These are phyloP conservation scores for Etheostoma cragini DNA, from an alignment of 2,113 vertebrate species.

Conservation along the genomic window DNA sequence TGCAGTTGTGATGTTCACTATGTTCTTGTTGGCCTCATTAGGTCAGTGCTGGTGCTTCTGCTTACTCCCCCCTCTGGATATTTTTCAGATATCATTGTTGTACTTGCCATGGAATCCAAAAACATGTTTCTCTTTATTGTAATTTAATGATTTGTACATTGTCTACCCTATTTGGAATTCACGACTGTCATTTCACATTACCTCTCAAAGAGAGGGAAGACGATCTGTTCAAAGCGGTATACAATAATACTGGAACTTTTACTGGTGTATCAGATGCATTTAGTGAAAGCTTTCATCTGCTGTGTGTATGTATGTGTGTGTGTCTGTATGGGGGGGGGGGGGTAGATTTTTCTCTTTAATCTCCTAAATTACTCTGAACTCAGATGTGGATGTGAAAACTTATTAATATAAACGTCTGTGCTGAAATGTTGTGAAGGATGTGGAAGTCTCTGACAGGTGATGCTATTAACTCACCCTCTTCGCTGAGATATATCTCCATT, in stretches of 20 bases:
- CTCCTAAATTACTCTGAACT: slow-evolving; percentile 69
- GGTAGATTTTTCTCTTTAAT: slow-evolving; percentile 65
- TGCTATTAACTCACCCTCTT: slow-evolving; percentile 21
- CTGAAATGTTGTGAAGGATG: slow-evolving; percentile 37
- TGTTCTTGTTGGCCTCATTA: slow-evolving; percentile 66
- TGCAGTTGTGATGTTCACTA: neutral
- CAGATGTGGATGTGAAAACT: slow-evolving; percentile 56
- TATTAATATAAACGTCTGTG: slow-evolving; percentile 37
- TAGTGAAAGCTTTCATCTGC: slow-evolving; percentile 67
- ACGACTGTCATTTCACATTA: slow-evolving; percentile 46
- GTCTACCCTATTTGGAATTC: slow-evolving; percentile 47
- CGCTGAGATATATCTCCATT: slow-evolving; percentile 61
- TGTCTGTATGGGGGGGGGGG: slow-evolving; percentile 19
- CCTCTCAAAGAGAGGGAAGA: slow-evolving; percentile 49
- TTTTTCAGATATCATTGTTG: slow-evolving; percentile 60
- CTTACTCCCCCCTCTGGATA: slow-evolving; percentile 59
- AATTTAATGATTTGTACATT: slow-evolving; percentile 58
- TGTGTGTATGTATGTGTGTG: slow-evolving; percentile 15
- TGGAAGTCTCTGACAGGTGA: slow-evolving; percentile 53
- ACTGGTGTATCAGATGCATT: slow-evolving; percentile 49
- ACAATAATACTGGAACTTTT: slow-evolving; percentile 44
- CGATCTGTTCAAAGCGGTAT: slow-evolving; percentile 58
- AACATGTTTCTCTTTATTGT: slow-evolving; percentile 60
- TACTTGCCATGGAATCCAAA: slow-evolving; percentile 32
- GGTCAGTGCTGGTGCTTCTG: slow-evolving; percentile 48